These are phyloP conservation scores for Drosophila kohkoa DNA, from an alignment of 1,140 invertebrate species.

Conservation along the genomic window DNA sequence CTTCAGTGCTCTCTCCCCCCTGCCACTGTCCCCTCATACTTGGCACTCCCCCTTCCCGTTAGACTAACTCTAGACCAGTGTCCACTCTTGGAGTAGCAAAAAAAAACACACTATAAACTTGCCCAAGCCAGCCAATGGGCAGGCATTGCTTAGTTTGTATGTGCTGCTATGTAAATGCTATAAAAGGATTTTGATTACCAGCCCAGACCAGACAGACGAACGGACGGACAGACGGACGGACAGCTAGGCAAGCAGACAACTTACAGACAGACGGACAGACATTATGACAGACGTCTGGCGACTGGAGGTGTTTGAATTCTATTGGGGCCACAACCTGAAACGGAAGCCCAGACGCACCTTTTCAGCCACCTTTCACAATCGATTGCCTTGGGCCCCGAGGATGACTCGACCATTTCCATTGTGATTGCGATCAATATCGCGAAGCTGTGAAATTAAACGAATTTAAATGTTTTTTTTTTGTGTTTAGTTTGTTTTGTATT, in stretches of 20 bases:
- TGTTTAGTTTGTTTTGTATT: neutral
- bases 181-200: conserved; percentile 82
- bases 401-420: conserved; percentile 69
- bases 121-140: conserved; percentile 47
- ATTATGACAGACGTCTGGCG: conserved; percentile 35
- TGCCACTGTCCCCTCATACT: neutral
- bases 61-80: conserved; percentile 26
- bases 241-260: too few species aligned
- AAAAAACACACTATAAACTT: conserved; percentile 31
- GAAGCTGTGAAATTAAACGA: conserved; percentile 54
- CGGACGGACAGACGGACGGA: conserved; percentile 4
- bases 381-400: neutral
- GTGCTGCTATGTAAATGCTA: conserved; percentile 83
- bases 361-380: conserved; percentile 50
- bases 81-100: conserved; percentile 38
- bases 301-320: conserved; percentile 76
- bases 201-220: conserved; percentile 21
- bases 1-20: neutral
- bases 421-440: conserved; percentile 61
- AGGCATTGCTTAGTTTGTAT: conserved; percentile 79
- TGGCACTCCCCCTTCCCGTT: neutral
- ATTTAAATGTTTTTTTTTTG: conserved; percentile 49
- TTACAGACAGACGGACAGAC: neutral
- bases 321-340: conserved; percentile 57
- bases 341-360: conserved; percentile 42